Evolutionary conservation across 1,140 invertebrate species (phyloP).

Genomic region (Drosophila albomicans): DNA sequence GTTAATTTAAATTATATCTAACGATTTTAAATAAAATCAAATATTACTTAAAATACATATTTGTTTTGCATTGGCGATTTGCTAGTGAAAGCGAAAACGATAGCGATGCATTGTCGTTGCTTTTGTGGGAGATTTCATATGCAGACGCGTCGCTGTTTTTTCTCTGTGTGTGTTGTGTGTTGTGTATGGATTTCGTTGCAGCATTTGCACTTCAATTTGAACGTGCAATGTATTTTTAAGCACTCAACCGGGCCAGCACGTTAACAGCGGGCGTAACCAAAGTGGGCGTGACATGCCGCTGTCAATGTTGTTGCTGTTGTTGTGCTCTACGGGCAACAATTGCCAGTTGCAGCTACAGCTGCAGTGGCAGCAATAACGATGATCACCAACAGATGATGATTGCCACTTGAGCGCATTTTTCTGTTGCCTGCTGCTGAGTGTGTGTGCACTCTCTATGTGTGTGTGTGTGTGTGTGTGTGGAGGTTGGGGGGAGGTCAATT

Average conservation of each 20-base stretch:
- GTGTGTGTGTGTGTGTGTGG: constrained; percentile 24
- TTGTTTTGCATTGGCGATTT: constrained; percentile 11
- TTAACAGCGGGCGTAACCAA: constrained; percentile 1
- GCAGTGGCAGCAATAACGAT: constrained; percentile 33
- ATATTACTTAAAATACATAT: too few species aligned
- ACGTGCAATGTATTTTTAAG: constrained; percentile 82
- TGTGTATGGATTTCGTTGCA: constrained; percentile 64
- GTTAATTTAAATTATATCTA: too few species aligned
- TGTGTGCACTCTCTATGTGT: constrained; percentile 14
- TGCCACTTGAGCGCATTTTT: constrained; percentile 72
- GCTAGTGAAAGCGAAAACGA: constrained; percentile 40
- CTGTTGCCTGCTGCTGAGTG: constrained; percentile 13
- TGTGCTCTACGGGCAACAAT: constrained; percentile 57
- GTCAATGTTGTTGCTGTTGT: constrained; percentile 12
- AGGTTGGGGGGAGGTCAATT: constrained; percentile 57
- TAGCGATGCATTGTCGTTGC: not conserved
- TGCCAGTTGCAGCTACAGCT: constrained; percentile 62
- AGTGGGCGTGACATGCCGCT: not conserved
- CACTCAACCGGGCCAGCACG: constrained; percentile 35
- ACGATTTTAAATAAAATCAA: too few species aligned
- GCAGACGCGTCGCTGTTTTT: constrained; percentile 45
- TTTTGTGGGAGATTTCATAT: constrained; percentile 28
- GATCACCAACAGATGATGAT: constrained; percentile 57
- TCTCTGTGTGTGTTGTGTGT: constrained; percentile 8
- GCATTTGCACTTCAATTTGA: constrained; percentile 77